Conservation (phyloP, 2,113 vertebrate genomes). For the Gambusia affinis region DNA sequence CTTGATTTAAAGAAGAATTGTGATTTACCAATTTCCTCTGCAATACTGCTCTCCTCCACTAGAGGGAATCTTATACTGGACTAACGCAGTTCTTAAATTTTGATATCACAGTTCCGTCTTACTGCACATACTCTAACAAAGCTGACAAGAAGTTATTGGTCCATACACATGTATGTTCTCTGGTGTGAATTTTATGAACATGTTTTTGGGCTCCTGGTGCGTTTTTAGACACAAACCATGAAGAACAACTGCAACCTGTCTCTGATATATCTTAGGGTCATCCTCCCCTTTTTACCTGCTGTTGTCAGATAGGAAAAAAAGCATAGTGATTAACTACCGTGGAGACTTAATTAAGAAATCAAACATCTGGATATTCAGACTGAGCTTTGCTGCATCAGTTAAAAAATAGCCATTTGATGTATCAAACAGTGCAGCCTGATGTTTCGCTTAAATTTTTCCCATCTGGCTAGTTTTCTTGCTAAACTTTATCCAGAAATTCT, state of each 20-base stretch:
- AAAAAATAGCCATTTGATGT: conserved; percentile 64
- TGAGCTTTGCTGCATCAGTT: conserved; percentile 49
- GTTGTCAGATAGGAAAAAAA: conserved; percentile 48
- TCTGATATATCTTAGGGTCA: conserved; percentile 46
- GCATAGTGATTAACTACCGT: conserved; percentile 66
- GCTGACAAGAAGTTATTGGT: not conserved
- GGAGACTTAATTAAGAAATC: conserved; percentile 81
- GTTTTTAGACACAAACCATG: conserved; percentile 27
- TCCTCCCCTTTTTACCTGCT: conserved; percentile 62
- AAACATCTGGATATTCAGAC: conserved; percentile 79
- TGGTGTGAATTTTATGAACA: conserved; percentile 10
- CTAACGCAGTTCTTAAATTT: conserved; percentile 6
- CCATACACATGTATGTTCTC: not conserved
- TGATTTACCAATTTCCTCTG: conserved; percentile 10
- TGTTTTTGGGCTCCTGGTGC: conserved; percentile 8
- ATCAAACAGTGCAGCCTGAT: conserved; percentile 64
- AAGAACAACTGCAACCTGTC: conserved; percentile 32
- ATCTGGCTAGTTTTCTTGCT: conserved; percentile 61
- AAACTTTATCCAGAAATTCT: conserved; percentile 20
- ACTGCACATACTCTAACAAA: conserved; percentile 2
- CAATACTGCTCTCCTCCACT: conserved; percentile 48
- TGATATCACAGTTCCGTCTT: not conserved
- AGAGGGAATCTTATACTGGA: conserved; percentile 61
- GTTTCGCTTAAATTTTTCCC: conserved; percentile 46
- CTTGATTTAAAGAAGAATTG: conserved; percentile 9